Evolutionary conservation across 1,140 invertebrate species (phyloP), one percentile per base, ranked within the genome.

Genomic region (Drosophila bipectinata): DNA sequence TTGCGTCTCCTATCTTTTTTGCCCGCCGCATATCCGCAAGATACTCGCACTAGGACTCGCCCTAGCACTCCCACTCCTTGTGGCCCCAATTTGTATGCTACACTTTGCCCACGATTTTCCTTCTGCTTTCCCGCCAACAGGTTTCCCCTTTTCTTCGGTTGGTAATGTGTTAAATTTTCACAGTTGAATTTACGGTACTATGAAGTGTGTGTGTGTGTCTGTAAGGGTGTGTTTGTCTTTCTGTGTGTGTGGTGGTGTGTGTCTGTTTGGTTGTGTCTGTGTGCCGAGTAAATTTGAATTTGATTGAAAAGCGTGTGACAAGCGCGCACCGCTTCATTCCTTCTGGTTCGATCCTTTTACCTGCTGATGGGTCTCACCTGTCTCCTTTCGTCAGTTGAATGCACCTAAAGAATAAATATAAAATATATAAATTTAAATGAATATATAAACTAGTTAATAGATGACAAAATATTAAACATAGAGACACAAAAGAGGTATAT

Each of bases 281-380:
- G 62, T 67, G 66, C 75, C 61, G 69, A 77, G 83, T 89, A 88
- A 88, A 88, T 88, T 88, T 89, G 83, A 88, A 89, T 88, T 88
- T 88, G 83, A 88, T 88, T 88, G 83, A 88, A 88, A 88, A 88
- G 84, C 84, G 81, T 83, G 72, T 73, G 83, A 87, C 82, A 68
- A 58, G 60, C 66, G 80, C 59, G 51, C 47, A 51, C 39, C 64
- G 26, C 34, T 49, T 34, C 18, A 37, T 26, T 53, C 34, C 18
- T 24, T 18, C 32, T 18, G 44, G 34, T 37, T 53, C 44, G 52
- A 67, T 67, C 63, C 63, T 64, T 67, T 62, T 30, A 58, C 56
- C 56, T 21, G 56, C 18, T 34, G 60, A 14, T 37, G 44, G 44
- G 7, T 47, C 44, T 10, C 15, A 45, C 44, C 44, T 45, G 15